Percentiles rank a stretch among this genome's conserved stretches.
Conservation (phyloP, 1,140 invertebrate species). For the Cydia amplana region DNA sequence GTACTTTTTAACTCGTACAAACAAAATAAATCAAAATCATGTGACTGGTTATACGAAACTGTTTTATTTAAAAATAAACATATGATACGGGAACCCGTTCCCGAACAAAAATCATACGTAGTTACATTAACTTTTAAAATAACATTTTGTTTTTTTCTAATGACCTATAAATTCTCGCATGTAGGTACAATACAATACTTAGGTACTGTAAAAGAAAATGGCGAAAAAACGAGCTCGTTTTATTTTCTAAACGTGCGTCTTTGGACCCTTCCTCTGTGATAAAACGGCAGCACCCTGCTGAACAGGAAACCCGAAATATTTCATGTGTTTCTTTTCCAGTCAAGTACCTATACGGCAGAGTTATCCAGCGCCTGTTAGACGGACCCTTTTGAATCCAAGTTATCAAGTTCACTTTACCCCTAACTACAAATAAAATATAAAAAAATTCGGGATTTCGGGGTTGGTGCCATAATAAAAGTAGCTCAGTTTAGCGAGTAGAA, state of each 20-base stretch:
- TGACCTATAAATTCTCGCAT: not conserved
- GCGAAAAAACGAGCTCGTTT: not conserved
- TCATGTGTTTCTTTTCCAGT: slow-evolving; percentile 27
- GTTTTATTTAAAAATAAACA: too few relatives aligned
- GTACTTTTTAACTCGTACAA: too few relatives aligned
- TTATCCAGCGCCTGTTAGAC: slow-evolving; percentile 7
- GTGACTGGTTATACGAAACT: too few relatives aligned
- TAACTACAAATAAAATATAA: not conserved
- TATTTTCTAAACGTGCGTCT: slow-evolving; percentile 4
- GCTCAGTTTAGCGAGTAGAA: too few relatives aligned
- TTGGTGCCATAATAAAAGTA: too few relatives aligned
- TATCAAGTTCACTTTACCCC: not conserved
- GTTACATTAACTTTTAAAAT: too few relatives aligned
- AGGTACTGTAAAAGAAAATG: not conserved
- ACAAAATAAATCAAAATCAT: too few relatives aligned
- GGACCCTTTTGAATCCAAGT: slow-evolving; percentile 11
- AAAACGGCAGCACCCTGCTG: not conserved
- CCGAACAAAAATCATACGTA: too few relatives aligned
- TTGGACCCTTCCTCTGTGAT: not conserved
- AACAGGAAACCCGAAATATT: slow-evolving; percentile 1
- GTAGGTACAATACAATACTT: not conserved
- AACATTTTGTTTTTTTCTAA: too few relatives aligned
- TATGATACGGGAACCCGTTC: too few relatives aligned
- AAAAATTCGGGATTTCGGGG: too few relatives aligned
- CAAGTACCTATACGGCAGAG: slow-evolving; percentile 14